Conservation (phyloP, 2,113 vertebrate genomes). For the Spea multiplicata region DNA sequence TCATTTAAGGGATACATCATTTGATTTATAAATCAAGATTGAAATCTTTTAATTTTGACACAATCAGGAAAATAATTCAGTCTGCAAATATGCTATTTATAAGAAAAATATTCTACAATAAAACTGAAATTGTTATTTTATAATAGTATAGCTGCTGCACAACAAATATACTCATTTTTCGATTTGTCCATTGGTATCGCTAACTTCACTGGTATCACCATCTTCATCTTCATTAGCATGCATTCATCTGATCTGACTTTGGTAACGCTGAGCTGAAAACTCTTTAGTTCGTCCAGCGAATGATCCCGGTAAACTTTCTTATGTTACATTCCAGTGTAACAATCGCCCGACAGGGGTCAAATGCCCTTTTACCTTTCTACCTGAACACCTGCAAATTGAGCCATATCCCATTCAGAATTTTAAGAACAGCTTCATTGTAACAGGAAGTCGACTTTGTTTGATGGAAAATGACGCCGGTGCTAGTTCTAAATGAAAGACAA, state of each 20-base stretch:
- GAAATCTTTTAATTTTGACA: too few relatives aligned
- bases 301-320: conserved; percentile 67
- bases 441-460: conserved; percentile 74
- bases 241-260: conserved; percentile 57
- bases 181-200: not conserved
- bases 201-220: not conserved
- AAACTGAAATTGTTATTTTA: not conserved
- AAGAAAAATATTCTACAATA: not conserved
- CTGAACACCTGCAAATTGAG: conserved; percentile 86
- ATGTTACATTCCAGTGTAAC: conserved; percentile 76
- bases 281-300: conserved; percentile 62
- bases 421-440: conserved; percentile 85
- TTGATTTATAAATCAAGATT: too few relatives aligned
- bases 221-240: conserved; percentile 57
- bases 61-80: too few relatives aligned
- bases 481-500: conserved; percentile 82
- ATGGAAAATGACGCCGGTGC: conserved; percentile 76
- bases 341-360: conserved; percentile 66
- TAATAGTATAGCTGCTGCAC: not conserved
- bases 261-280: conserved; percentile 59
- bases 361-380: conserved; percentile 73
- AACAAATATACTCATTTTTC: not conserved
- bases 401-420: conserved; percentile 63
- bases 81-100: not conserved
- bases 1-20: too few relatives aligned